Evolutionary conservation across 2,113 vertebrate genomes (phyloP).

Genomic region (Chamaea fasciata): DNA sequence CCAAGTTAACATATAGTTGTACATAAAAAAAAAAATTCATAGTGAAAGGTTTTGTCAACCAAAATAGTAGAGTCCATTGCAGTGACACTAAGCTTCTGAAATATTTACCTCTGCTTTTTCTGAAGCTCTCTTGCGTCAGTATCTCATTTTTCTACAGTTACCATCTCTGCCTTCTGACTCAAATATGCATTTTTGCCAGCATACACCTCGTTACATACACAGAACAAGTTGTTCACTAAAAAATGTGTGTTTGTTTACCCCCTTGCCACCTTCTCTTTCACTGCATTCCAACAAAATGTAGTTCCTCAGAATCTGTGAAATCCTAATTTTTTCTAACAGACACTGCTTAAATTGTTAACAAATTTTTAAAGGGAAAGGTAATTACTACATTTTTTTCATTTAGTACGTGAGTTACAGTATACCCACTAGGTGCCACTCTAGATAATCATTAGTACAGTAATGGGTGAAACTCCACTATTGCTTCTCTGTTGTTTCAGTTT

Average conservation of each 20-base stretch:
- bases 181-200: neutral
- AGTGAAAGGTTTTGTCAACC: neutral
- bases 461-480: neutral
- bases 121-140: rapidly evolving
- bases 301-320: neutral
- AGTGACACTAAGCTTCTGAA: neutral
- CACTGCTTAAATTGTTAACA: neutral
- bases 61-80: neutral
- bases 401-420: neutral
- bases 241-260: neutral
- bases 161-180: neutral
- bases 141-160: neutral
- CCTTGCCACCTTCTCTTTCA: neutral
- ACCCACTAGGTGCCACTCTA: conserved; percentile 24
- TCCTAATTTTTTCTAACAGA: neutral
- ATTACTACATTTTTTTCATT: neutral
- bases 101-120: neutral
- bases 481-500: neutral
- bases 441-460: neutral
- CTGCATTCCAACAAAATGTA: neutral
- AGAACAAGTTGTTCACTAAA: neutral
- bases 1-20: neutral
- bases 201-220: neutral
- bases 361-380: neutral
- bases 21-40: neutral